These are phyloP conservation scores for Amphipoea lucens DNA, from an alignment of 2,888 invertebrate species.

Conservation along the genomic window DNA sequence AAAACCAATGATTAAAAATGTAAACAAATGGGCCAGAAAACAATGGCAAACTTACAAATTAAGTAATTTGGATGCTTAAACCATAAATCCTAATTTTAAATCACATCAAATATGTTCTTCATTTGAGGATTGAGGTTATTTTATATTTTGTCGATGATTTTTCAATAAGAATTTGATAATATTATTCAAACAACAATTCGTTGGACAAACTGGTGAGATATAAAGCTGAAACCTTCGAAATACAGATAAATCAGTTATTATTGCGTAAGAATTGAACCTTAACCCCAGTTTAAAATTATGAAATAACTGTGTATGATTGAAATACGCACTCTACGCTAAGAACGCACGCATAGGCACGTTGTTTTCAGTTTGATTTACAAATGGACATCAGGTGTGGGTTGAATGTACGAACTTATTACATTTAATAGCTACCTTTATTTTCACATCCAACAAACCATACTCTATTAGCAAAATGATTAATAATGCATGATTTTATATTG, in stretches of 20 bases:
- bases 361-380: constrained; percentile 11
- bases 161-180: neutral
- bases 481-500: constrained; percentile 44
- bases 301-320: neutral
- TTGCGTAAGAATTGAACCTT: neutral
- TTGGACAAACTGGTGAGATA: neutral
- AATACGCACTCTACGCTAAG: too few relatives aligned
- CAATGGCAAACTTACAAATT: neutral
- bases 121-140: neutral
- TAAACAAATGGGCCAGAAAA: too few relatives aligned
- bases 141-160: neutral
- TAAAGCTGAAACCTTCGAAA: neutral
- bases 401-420: constrained; percentile 8
- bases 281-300: neutral
- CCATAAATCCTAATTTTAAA: neutral
- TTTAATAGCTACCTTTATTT: constrained; percentile 23
- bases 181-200: neutral
- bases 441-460: constrained; percentile 9
- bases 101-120: neutral
- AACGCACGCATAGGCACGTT: neutral
- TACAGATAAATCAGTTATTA: neutral
- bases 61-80: neutral
- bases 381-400: neutral
- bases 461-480: constrained; percentile 26
- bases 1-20: too few relatives aligned